Conservation (phyloP, 2,113 vertebrate genomes). For the Psammodynastes pulverulentus region DNA sequence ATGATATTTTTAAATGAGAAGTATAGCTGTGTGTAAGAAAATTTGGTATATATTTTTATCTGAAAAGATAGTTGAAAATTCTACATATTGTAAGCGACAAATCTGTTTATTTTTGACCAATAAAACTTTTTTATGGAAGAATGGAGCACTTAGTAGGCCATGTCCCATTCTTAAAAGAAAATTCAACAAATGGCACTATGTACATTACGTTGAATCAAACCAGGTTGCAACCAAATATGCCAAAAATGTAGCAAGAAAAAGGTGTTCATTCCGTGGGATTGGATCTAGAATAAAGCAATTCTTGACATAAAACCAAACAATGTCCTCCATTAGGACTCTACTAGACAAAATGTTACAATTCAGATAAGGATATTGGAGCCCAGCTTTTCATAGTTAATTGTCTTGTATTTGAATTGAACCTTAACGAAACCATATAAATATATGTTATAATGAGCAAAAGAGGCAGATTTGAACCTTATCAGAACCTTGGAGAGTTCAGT, state of each 20-base stretch:
- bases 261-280: conserved; percentile 2
- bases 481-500: not conserved
- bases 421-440: not conserved
- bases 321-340: conserved; percentile 1
- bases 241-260: not conserved
- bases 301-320: not conserved
- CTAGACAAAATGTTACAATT: not conserved
- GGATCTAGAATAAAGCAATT: conserved; percentile 19
- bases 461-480: not conserved
- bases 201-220: conserved; percentile 40
- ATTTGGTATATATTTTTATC: too few relatives aligned
- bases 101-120: too few relatives aligned
- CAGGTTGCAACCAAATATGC: conserved; percentile 36
- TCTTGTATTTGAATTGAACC: not conserved
- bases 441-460: not conserved
- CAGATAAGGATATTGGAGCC: not conserved
- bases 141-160: not conserved
- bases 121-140: too few relatives aligned
- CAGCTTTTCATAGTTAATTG: not conserved
- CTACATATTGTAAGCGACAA: too few relatives aligned
- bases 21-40: too few relatives aligned
- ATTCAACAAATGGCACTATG: conserved; percentile 16
- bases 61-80: too few relatives aligned
- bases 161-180: conserved; percentile 25
- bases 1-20: too few relatives aligned